Evolutionary conservation across 2,113 vertebrate species (phyloP).

Genomic region (Galbula dea): DNA sequence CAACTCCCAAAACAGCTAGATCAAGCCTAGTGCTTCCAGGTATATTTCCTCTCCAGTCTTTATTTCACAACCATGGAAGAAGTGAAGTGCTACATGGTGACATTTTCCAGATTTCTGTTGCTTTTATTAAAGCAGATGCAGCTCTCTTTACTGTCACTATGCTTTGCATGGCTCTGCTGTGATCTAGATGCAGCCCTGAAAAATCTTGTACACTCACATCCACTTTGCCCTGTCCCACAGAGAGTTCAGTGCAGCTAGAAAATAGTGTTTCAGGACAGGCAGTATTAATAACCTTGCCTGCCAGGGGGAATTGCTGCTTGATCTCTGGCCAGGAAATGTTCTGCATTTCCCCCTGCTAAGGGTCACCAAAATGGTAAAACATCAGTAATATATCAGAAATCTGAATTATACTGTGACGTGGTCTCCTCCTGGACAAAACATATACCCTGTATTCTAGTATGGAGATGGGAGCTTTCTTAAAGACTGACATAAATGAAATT

Average conservation of each 20-base stretch:
- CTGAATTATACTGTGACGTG: rapidly evolving
- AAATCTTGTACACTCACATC: not conserved
- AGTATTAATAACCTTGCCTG: not conserved
- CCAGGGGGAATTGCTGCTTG: not conserved
- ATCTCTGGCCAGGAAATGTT: not conserved
- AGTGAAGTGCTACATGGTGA: not conserved
- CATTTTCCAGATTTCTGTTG: not conserved
- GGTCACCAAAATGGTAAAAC: not conserved
- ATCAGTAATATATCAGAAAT: not conserved
- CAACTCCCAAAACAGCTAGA: not conserved
- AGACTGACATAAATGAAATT: not conserved
- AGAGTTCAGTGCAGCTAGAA: not conserved
- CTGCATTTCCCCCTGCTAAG: not conserved
- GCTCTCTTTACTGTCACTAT: not conserved
- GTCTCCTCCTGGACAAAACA: not conserved
- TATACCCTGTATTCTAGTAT: not conserved
- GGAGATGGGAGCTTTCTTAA: not conserved
- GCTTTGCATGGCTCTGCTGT: not conserved
- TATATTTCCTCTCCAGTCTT: not conserved
- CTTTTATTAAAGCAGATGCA: not conserved
- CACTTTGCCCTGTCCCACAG: not conserved
- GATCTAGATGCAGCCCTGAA: not conserved
- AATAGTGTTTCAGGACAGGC: not conserved
- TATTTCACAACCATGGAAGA: not conserved
- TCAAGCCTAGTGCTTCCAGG: not conserved